Conservation (phyloP, 2,888 invertebrate species). For the Drosophila multiciliata region DNA sequence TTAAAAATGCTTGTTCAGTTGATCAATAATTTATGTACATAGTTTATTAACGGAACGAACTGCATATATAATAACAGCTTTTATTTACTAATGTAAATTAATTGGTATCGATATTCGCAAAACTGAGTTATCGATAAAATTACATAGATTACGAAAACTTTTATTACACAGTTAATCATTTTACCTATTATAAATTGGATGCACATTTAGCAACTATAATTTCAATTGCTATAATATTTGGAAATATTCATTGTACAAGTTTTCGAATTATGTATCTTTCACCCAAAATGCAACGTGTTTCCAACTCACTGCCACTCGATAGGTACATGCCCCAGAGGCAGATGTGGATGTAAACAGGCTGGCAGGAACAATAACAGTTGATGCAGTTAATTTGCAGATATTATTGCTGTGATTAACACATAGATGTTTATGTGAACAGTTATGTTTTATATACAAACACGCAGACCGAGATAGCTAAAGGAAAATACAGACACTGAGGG, state of each 20-base stretch:
- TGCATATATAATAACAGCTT: not conserved
- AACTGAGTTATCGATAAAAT: not conserved
- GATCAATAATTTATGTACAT: not conserved
- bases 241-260: not conserved
- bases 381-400: slow-evolving; percentile 78
- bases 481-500: not conserved
- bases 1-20: not conserved
- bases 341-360: not conserved
- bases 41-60: not conserved
- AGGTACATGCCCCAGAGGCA: slow-evolving; percentile 38
- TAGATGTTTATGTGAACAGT: slow-evolving; percentile 73
- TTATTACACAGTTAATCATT: not conserved
- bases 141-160: not conserved
- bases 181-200: not conserved
- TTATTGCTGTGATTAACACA: slow-evolving; percentile 81
- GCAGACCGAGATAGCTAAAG: not conserved
- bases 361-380: slow-evolving; percentile 49
- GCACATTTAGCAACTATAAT: not conserved
- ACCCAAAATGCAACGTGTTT: not conserved
- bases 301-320: not conserved
- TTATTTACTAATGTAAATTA: not conserved
- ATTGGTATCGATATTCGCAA: not conserved
- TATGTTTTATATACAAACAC: slow-evolving; percentile 67
- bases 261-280: slow-evolving; percentile 6
- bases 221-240: not conserved